Conservation (phyloP, 37 sponge, comb jelly and placozoan genomes). For the Mnemiopsis leidyi region DNA sequence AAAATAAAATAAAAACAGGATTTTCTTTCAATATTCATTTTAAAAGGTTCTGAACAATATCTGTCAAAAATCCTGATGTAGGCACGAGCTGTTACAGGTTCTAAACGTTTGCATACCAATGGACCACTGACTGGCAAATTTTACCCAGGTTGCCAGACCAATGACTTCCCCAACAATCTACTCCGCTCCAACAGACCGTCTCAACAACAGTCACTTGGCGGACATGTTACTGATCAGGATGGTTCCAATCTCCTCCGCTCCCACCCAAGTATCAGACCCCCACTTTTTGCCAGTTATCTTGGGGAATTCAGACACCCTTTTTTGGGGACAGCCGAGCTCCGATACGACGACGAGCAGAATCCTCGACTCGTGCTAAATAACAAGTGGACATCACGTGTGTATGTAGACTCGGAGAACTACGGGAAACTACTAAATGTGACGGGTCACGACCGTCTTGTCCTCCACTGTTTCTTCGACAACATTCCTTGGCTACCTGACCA, state of each 20-base stretch:
- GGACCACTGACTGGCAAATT: too few relatives aligned
- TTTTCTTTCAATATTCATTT: too few relatives aligned
- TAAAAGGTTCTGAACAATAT: too few relatives aligned
- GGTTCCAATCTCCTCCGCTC: neutral
- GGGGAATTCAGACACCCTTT: conserved; percentile 11
- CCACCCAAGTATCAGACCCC: neutral
- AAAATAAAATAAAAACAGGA: too few relatives aligned
- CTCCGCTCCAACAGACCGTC: neutral
- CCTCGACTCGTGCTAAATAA: neutral
- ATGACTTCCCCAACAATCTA: neutral
- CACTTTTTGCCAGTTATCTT: neutral
- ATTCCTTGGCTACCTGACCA: neutral
- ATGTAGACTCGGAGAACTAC: neutral
- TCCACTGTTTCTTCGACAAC: neutral
- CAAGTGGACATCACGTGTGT: neutral
- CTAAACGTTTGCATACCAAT: too few relatives aligned
- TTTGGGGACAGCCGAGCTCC: neutral
- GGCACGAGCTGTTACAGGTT: too few relatives aligned
- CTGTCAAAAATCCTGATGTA: too few relatives aligned
- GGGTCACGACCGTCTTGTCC: neutral
- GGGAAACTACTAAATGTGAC: neutral
- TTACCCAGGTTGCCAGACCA: neutral
- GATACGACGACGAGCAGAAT: neutral
- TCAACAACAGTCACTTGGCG: neutral
- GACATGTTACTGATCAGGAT: neutral